These are phyloP conservation scores for Myripristis jacobus DNA, from an alignment of 2,797 vertebrate genomes.

Conservation along the genomic window DNA sequence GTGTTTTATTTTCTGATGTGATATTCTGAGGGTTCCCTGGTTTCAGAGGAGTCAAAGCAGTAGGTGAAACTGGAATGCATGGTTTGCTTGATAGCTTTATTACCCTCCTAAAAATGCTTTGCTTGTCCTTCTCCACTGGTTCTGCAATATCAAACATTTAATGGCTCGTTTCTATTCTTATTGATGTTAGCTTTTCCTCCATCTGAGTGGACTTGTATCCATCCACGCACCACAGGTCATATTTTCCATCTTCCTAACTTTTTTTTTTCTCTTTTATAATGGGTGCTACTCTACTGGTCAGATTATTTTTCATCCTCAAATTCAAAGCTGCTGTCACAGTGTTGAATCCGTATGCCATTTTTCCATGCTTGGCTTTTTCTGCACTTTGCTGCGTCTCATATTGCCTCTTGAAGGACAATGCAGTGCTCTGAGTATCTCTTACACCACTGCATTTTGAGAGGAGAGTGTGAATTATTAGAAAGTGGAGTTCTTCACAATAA, in stretches of 20 bases:
- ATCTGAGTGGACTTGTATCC: slow-evolving; percentile 45
- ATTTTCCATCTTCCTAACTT: slow-evolving; percentile 47
- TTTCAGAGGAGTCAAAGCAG: slow-evolving; percentile 11
- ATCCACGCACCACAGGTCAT: slow-evolving; percentile 33
- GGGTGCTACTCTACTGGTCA: slow-evolving; percentile 24
- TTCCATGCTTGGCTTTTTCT: slow-evolving; percentile 33
- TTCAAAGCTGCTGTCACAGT: slow-evolving; percentile 16
- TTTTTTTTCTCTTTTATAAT: slow-evolving; percentile 2
- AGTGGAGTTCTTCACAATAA: slow-evolving; percentile 18
- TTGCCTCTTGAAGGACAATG: slow-evolving; percentile 25
- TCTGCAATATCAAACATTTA: slow-evolving; percentile 62
- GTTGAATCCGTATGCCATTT: neutral
- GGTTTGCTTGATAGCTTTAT: slow-evolving; percentile 61
- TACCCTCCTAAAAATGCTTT: slow-evolving; percentile 60
- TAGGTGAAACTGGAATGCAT: slow-evolving; percentile 47
- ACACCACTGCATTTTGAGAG: slow-evolving; percentile 11
- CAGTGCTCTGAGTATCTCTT: slow-evolving; percentile 4
- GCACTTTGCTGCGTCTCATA: slow-evolving; percentile 30
- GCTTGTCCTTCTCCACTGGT: slow-evolving; percentile 48
- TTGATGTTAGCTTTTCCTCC: slow-evolving; percentile 58
- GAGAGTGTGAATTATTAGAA: neutral
- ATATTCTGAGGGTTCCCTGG: slow-evolving; percentile 11
- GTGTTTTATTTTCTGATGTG: no score
- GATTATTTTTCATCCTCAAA: slow-evolving; percentile 26
- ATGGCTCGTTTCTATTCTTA: slow-evolving; percentile 61